Evolutionary conservation across 1,140 invertebrate species (phyloP), one percentile per base, ranked within the genome.

Genomic region (Drosophila bifasciata): DNA sequence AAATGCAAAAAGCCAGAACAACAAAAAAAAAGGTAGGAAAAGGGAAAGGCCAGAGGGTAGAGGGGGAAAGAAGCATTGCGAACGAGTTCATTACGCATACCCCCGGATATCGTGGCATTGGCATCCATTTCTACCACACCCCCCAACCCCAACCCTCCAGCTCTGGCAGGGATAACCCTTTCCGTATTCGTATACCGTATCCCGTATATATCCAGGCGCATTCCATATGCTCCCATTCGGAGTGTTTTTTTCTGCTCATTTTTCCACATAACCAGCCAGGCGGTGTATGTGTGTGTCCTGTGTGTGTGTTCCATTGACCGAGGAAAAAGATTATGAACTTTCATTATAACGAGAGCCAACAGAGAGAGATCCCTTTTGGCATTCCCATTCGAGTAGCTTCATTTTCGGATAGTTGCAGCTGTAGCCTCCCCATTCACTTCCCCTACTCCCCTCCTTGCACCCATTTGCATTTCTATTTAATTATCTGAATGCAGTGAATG

Each of bases 41-140:
- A 17, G 17, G 25, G n/a, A n/a, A 9, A 11, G 17, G 25, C 19
- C 50, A 46, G 15, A 57, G 32, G 5, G 21, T 6, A 45, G 32
- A 8, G 28, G 15, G 3, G 6, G 21, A 15, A 40, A 2, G 19
- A 39, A 15, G 49, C 17, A 17, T 28, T 48, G 28, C 32, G 51
- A 59, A 77, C 76, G 64, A 80, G 80, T 85, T 86, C 80, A 85
- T 85, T 85, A 85, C 81, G 77, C 73, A 85, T 76, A 16, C 19
- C 16, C 62, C 76, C 78, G 50, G n/a, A n/a, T 67, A 73, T 78
- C 71, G 36, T 21, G 49, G 52, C 60, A 67, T 55, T 68, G 64
- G 64, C 23, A 39, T 36, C 32, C 32, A 61, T 51, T 32, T 36
- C 19, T 6, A 36, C 44, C n/a, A n/a, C n/a, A n/a, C n/a, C n/a